phyloP scores from a whole-genome alignment of 2,797 vertebrate genomes.

The Pseudochirops cupreus region DNA sequence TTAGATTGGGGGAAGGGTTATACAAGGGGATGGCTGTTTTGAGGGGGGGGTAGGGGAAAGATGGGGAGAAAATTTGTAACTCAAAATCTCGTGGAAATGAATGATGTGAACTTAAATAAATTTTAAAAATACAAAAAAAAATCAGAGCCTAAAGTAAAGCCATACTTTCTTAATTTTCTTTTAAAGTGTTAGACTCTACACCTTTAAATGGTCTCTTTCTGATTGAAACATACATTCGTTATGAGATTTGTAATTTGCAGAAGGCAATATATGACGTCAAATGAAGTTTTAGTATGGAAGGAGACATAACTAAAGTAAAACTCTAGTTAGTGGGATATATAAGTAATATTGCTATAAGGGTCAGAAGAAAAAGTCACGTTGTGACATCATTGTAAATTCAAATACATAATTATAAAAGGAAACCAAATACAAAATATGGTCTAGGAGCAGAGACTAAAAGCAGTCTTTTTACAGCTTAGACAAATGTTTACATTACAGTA shows the following conservation, averaged over 20 bases:
- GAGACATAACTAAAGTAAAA: neutral
- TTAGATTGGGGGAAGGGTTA: no score
- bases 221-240: constrained; percentile 26
- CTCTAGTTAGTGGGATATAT: constrained; percentile 5
- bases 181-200: constrained; percentile 24
- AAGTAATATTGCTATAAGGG: constrained; percentile 31
- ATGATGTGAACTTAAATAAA: no score
- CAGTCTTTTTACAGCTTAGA: neutral
- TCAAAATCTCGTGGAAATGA: no score
- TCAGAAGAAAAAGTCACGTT: neutral
- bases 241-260: constrained; percentile 19
- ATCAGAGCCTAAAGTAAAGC: constrained; percentile 9
- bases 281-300: constrained; percentile 27
- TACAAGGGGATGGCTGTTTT: no score
- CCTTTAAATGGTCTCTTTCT: neutral
- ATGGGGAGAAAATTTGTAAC: no score
- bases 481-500: constrained; percentile 18
- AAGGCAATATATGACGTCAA: constrained; percentile 33
- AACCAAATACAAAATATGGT: neutral
- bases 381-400: constrained; percentile 19
- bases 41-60: no score
- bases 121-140: no score
- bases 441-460: constrained; percentile 1
- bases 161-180: constrained; percentile 29
- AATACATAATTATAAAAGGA: constrained; percentile 4